Conservation (phyloP, 2,888 invertebrate species). For the Rhagonycha fulva region DNA sequence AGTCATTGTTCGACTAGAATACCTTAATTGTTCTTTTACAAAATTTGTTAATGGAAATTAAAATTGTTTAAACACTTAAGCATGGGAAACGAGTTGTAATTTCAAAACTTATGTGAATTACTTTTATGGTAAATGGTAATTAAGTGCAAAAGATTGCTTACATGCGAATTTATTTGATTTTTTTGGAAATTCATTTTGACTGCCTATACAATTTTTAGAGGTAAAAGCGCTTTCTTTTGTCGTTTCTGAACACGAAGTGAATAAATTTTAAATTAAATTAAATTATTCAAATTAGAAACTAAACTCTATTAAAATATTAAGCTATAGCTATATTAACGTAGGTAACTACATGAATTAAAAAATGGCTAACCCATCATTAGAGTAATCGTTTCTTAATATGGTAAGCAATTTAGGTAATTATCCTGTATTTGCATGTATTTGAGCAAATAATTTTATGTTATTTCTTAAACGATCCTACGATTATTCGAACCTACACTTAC, state of each 20-base stretch:
- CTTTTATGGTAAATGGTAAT: background rate
- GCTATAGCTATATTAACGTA: background rate
- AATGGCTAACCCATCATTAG: background rate
- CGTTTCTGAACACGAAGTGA: background rate
- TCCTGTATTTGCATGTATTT: background rate
- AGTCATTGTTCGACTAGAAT: background rate
- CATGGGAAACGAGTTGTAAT: background rate
- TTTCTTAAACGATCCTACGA: background rate
- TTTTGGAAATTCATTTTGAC: background rate
- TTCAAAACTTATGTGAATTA: background rate
- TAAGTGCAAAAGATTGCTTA: background rate
- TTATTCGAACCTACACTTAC: background rate
- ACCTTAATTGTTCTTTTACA: background rate
- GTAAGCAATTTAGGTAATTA: background rate
- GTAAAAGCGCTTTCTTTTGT: background rate
- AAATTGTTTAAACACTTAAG: background rate
- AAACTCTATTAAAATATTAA: background rate
- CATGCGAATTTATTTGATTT: background rate
- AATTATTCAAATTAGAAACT: background rate
- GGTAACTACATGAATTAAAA: background rate
- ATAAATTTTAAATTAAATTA: background rate
- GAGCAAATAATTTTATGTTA: background rate
- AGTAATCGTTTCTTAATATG: background rate
- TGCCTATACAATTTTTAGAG: background rate
- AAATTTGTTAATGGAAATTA: background rate